Evolutionary conservation across 2,888 invertebrate genomes (phyloP).

Genomic region (Cantharis rufa): DNA sequence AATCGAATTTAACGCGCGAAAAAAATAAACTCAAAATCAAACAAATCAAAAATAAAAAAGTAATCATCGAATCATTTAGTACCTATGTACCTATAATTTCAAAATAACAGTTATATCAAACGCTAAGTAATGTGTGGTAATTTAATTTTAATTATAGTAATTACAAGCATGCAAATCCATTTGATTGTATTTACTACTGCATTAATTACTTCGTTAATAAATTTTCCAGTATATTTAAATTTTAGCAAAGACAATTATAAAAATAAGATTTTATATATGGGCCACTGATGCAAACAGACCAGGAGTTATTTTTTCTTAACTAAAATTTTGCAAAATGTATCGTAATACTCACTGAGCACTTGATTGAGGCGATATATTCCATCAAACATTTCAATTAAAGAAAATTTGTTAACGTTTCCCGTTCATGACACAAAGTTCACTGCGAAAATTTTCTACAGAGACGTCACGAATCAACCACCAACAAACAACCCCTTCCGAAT

Average conservation of each 20-base stretch:
- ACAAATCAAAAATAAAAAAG: neutral
- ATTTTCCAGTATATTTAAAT: neutral
- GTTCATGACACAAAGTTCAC: constrained; percentile 2
- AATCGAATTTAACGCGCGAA: neutral
- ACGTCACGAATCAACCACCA: constrained; percentile 3
- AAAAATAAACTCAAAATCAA: neutral
- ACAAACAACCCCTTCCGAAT: neutral
- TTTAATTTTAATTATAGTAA: neutral
- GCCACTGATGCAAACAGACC: neutral
- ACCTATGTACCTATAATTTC: neutral
- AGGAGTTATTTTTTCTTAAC: neutral
- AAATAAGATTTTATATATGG: too few relatives aligned
- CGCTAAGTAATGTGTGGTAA: neutral
- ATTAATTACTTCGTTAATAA: neutral
- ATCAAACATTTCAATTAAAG: constrained; percentile 1
- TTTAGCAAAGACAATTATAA: too few relatives aligned
- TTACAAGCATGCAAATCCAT: neutral
- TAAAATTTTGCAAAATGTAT: neutral
- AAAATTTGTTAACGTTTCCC: neutral
- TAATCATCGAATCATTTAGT: neutral
- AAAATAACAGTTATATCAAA: neutral
- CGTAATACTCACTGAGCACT: neutral
- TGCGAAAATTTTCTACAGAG: neutral
- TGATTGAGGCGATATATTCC: neutral
- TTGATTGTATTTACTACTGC: neutral